Evolutionary conservation across 2,797 vertebrate species (phyloP).

Genomic region (Prionace glauca): DNA sequence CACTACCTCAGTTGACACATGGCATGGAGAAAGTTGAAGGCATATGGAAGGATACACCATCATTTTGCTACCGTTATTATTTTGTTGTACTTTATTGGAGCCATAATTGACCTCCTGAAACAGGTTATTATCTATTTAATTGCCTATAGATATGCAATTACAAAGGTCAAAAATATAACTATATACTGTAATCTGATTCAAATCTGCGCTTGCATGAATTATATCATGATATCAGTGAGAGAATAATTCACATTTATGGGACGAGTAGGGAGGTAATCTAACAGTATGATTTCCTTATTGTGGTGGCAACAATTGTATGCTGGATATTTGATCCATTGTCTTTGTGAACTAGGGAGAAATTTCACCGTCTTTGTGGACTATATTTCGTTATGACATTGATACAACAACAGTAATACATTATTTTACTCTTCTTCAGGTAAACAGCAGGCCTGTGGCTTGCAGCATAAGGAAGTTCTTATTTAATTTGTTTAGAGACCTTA

Average conservation of each 20-base stretch:
- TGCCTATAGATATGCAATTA: neutral
- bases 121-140: neutral
- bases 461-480: too few species aligned
- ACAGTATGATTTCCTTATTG: neutral
- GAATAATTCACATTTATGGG: slow-evolving; percentile 3
- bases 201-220: neutral
- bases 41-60: neutral
- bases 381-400: neutral
- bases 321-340: neutral
- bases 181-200: neutral
- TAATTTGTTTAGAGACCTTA: neutral
- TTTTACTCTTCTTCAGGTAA: neutral
- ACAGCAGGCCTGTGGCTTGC: too few species aligned
- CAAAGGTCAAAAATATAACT: neutral
- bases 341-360: neutral
- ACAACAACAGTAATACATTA: neutral
- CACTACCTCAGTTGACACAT: neutral
- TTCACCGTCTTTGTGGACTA: neutral
- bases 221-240: neutral
- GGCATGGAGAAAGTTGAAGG: neutral
- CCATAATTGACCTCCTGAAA: neutral
- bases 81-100: neutral
- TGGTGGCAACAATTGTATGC: neutral
- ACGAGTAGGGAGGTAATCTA: neutral
- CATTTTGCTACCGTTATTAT: neutral